Percentiles rank a stretch among this genome's conserved stretches.
Evolutionary conservation across 2,113 vertebrate species (phyloP).

Genomic region (Synchiropus splendidus): DNA sequence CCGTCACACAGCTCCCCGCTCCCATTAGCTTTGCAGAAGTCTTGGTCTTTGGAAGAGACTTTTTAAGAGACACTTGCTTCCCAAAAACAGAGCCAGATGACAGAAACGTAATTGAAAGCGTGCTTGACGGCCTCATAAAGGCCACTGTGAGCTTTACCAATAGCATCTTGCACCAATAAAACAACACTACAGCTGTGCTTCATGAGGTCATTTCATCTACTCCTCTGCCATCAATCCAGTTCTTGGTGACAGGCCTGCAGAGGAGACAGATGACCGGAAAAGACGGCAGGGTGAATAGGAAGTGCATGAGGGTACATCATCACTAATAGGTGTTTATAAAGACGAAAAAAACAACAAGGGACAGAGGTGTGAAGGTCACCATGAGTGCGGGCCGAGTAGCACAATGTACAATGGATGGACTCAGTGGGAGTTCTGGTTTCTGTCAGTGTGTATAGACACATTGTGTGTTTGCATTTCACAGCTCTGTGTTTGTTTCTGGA

Average conservation of each 20-base stretch:
- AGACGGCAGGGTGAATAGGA: constrained; percentile 39
- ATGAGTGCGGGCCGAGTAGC: neutral
- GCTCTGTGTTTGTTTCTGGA: constrained; percentile 10
- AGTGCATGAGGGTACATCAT: constrained; percentile 46
- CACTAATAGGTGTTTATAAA: constrained; percentile 12
- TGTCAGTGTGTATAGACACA: constrained; percentile 5
- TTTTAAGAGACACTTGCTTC: constrained; percentile 2
- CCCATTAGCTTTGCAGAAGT: neutral
- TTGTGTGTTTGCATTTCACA: constrained; percentile 22
- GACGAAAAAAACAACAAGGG: constrained; percentile 3
- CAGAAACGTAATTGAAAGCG: too few species aligned
- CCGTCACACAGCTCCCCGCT: constrained; percentile 28
- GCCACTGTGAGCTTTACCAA: too few species aligned
- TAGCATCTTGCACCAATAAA: too few species aligned
- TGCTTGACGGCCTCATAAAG: too few species aligned
- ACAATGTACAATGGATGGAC: neutral
- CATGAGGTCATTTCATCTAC: too few species aligned
- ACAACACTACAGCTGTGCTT: too few species aligned
- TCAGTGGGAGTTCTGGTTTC: neutral
- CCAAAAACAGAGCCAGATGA: too few species aligned
- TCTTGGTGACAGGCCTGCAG: too few species aligned
- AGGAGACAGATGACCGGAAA: constrained; percentile 49
- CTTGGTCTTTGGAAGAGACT: neutral
- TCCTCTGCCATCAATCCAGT: too few species aligned
- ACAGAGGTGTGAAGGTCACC: neutral